Evolutionary conservation across 2,888 invertebrate genomes (phyloP), one percentile per base, ranked within the genome.

Genomic region (Melieria omissa): DNA sequence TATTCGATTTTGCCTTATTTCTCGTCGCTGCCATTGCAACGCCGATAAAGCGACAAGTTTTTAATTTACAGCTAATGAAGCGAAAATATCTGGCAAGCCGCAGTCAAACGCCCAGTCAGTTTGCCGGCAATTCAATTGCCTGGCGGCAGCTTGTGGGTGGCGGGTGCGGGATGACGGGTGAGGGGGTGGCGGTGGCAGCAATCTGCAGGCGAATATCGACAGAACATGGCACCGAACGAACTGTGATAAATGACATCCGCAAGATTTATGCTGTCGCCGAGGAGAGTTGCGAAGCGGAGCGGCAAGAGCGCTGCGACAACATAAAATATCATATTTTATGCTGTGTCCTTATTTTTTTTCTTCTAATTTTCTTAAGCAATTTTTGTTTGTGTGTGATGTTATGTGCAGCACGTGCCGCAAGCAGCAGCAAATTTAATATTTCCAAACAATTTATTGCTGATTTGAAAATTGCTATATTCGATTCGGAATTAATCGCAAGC

Each of bases 61-160:
- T 77, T 77, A 75, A 78, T 78, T 78, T 76, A 72, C 73, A 73
- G 72, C 74, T 75, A 79, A 79, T 79, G 76, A 77, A 77, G 76
- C 75, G 76, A 76, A 75, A 78, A 77, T 76, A 75, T 76, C 76
- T 61, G 68, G 63, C 54, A 69, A 61, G 47, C 29, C 29, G 29
- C 29, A 29, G 29, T 29, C 29, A 29, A 29, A 29, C 29, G 29
- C 29, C 29, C 29, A 29, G 3, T 3, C 29, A 29, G 29, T 29
- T 29, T 29, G 29, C 29, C 29, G 29, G 1, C 29, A 14, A 49
- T n/a, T 29, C 64, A 58, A 72, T 57, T 55, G 49, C 45, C 57
- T 29, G 12, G 29, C 12, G 52, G 44, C 60, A 41, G 42, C 9
- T 41, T 16, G 12, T n/a, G 14, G 4, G 45, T 14, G 4, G 46